Conservation (phyloP, 2,113 vertebrate genomes). For the Vireo altiloquus region DNA sequence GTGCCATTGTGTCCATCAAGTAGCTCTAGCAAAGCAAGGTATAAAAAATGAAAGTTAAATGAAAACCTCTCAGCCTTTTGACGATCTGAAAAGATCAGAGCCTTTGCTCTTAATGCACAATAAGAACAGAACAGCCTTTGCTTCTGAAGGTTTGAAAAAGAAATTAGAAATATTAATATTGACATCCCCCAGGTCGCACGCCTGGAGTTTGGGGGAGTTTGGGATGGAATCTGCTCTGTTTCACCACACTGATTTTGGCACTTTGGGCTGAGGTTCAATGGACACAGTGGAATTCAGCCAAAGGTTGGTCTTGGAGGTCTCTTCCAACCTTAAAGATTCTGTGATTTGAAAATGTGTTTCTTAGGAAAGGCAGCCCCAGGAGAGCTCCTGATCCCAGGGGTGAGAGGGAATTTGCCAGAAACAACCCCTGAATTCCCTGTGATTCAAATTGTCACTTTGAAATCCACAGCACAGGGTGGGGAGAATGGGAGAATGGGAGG, state of each 20-base stretch:
- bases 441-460: accelerated
- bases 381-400: accelerated
- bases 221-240: background rate
- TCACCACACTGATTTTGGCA: background rate
- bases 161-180: background rate
- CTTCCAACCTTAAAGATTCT: background rate
- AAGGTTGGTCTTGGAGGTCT: background rate
- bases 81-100: no score
- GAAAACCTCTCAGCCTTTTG: no score
- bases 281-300: background rate
- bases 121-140: background rate
- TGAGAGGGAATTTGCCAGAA: background rate
- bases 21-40: no score
- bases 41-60: no score
- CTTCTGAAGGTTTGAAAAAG: background rate
- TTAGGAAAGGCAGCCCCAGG: background rate
- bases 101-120: no score
- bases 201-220: background rate
- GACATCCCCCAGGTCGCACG: background rate
- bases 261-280: background rate
- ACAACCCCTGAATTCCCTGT: background rate
- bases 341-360: background rate
- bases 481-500: accelerated
- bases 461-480: background rate
- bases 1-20: no score